Evolutionary conservation across 2,888 invertebrate species (phyloP), one percentile per base, ranked within the genome.

Genomic region (Agrochola macilenta): DNA sequence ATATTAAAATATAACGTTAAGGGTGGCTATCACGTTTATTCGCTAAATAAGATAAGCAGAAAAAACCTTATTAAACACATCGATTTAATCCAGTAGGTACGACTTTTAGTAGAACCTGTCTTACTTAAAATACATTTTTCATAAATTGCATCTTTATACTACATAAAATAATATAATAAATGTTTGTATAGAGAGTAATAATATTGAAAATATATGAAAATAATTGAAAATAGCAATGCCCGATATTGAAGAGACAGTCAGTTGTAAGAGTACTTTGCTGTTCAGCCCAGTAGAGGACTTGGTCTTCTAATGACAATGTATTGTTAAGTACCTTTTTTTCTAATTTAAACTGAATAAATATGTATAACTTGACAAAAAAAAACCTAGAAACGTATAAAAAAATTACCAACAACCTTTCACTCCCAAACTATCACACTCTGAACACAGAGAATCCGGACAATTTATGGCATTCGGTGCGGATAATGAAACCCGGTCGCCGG

Each of bases 401-500:
- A 66, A 1, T 46, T 30, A 43, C 39, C 46, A 58, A 69, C 68
- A 60, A 72, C 69, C 69, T 79, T 73, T 66, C 74, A 83, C 81
- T 86, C 39, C 66, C 81, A 76, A 76, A 80, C 85, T 77, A 82
- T 84, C 82, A 79, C 76, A 82, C 81, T 80, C 80, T 77, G 74
- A 84, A 87, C 75, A 81, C 87, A 81, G 83, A 87, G 89, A 80
- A 90, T 89, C 89, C 87, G 85, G 81, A 84, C 84, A 89, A 91
- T 94, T 93, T 93, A 94, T 91, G 88, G 90, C 90, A 89, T 92
- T 92, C 91, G 88, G 92, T 91, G 88, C 90, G 88, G 90, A 91
- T 93, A 95, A 95, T 94, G 92, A 94, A 93, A 90, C 82, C 90
- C 91, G 91, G 93, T 90, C 93, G 93, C 92, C 93, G 78, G 64